phyloP scores from a whole-genome alignment of 2,797 vertebrate genomes.

The Muraenolepis orangiensis region DNA sequence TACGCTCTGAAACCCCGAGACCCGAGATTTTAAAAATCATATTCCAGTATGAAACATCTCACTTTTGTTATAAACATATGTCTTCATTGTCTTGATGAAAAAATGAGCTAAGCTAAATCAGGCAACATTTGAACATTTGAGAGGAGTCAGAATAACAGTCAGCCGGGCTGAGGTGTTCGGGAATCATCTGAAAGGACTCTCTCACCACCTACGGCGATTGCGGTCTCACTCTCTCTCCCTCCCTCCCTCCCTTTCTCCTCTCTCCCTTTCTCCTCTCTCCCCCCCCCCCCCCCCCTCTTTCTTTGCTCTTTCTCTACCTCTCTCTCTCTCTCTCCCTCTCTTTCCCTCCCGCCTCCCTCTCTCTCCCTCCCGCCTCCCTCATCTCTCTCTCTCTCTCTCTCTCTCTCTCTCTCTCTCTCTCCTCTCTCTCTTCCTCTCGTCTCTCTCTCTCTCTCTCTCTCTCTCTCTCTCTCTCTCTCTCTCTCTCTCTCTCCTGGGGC shows the following conservation, averaged over 20 bases:
- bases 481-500: neutral
- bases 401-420: neutral
- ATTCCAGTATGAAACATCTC: slow-evolving; percentile 34
- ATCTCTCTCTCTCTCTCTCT: neutral
- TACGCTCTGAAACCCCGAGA: slow-evolving; percentile 55
- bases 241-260: too few relatives aligned
- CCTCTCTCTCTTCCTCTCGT: neutral
- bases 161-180: neutral
- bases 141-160: slow-evolving; percentile 24
- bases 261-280: too few relatives aligned
- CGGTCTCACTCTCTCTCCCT: too few relatives aligned
- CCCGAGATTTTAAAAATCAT: slow-evolving; percentile 39
- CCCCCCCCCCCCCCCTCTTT: too few relatives aligned
- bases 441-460: neutral
- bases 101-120: neutral
- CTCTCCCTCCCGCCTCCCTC: neutral
- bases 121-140: too few relatives aligned
- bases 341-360: neutral
- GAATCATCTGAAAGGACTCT: neutral
- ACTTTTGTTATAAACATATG: neutral
- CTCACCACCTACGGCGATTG: neutral
- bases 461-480: neutral
- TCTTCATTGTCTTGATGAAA: neutral
- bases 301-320: neutral
- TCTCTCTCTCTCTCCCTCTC: neutral